These are phyloP conservation scores for Lordiphosa mommai DNA, from an alignment of 1,140 invertebrate genomes.

Conservation along the genomic window DNA sequence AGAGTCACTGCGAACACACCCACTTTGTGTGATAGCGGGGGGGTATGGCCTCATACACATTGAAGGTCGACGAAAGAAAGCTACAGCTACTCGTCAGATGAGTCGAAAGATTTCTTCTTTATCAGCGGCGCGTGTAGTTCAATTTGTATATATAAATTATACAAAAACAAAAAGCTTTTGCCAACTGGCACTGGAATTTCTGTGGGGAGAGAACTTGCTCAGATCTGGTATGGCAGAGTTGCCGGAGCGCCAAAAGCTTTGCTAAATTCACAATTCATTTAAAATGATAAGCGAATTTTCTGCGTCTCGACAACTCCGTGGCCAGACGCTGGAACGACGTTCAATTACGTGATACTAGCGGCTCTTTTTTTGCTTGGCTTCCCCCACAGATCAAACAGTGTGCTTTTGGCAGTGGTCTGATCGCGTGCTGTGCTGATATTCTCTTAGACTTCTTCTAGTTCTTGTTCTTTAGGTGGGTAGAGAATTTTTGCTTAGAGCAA, in stretches of 20 bases:
- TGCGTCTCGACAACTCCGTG: constrained; percentile 29
- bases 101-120: constrained; percentile 24
- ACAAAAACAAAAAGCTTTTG: constrained; percentile 29
- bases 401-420: constrained; percentile 57
- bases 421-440: constrained; percentile 23
- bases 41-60: background rate
- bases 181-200: constrained; percentile 22
- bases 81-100: constrained; percentile 11
- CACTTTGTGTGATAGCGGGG: too few species aligned
- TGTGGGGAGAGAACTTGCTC: constrained; percentile 19
- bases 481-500: constrained; percentile 2
- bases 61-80: constrained; percentile 54
- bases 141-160: constrained; percentile 30
- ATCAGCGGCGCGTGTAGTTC: constrained; percentile 33
- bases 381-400: constrained; percentile 24
- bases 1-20: too few species aligned
- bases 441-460: constrained; percentile 6
- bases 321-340: constrained; percentile 35
- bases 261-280: background rate
- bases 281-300: background rate
- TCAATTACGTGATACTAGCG: constrained; percentile 33
- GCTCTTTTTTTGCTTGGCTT: background rate
- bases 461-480: constrained; percentile 41
- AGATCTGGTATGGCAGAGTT: constrained; percentile 34
- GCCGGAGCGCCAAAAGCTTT: constrained; percentile 9